Evolutionary conservation across 2,888 invertebrate genomes (phyloP).

Genomic region (Erynnis tages): DNA sequence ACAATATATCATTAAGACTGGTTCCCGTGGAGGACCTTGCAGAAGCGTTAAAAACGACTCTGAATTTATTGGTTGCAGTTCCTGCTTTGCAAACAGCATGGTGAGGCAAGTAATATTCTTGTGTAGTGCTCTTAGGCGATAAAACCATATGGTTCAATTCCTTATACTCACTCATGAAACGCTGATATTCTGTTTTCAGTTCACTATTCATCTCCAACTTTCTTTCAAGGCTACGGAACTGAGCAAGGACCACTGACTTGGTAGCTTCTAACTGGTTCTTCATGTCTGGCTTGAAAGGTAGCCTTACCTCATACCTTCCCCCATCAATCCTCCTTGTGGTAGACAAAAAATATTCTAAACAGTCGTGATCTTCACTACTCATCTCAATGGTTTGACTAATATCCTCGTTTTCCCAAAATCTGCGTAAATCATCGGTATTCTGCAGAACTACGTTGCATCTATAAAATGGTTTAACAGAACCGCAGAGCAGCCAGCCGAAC

Average conservation of each 20-base stretch:
- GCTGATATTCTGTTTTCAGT: neutral
- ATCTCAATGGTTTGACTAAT: neutral
- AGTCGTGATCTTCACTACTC: neutral
- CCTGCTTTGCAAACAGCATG: neutral
- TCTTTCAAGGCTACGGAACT: neutral
- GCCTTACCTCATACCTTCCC: neutral
- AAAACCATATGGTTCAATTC: neutral
- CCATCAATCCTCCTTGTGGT: neutral
- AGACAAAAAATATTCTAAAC: neutral
- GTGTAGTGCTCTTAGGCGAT: neutral
- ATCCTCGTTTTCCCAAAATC: slow-evolving; percentile 4
- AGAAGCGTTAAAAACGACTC: neutral
- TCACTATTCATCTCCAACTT: neutral
- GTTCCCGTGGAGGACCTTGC: neutral
- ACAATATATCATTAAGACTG: slow-evolving; percentile 9
- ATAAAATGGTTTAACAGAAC: neutral
- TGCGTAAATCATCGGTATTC: neutral
- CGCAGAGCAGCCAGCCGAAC: neutral
- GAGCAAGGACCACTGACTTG: neutral
- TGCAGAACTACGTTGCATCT: neutral
- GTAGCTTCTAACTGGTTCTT: neutral
- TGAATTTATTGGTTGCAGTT: neutral
- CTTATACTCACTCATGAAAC: neutral
- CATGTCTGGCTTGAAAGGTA: neutral
- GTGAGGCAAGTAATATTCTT: neutral